Conservation (phyloP, 2,113 vertebrate species). For the Phrynosoma platyrhinos region DNA sequence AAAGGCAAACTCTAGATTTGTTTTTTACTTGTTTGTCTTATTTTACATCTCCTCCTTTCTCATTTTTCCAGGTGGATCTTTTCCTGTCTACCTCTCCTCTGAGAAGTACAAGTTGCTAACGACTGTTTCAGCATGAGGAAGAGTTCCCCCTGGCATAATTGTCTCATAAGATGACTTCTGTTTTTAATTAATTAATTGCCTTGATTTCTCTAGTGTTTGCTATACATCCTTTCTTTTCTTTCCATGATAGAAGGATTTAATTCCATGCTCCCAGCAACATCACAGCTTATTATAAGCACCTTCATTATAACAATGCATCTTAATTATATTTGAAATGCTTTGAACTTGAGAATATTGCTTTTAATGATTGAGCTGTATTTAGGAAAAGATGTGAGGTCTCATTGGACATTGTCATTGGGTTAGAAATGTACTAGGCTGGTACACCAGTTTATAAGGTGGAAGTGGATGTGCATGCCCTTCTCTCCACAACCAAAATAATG, state of each 20-base stretch:
- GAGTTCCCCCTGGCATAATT: conserved; percentile 1
- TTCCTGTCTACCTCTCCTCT: conserved; percentile 21
- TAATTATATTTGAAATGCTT: conserved; percentile 61
- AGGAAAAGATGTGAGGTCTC: conserved; percentile 12
- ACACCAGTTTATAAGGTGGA: not conserved
- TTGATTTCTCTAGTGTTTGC: conserved; percentile 25
- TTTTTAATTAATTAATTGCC: conserved; percentile 39
- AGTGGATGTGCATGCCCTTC: not conserved
- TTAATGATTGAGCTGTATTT: conserved; percentile 40
- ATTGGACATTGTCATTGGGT: not conserved
- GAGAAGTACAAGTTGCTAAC: conserved; percentile 6
- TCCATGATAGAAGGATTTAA: not conserved
- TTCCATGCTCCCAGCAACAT: not conserved
- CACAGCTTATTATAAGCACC: conserved; percentile 38
- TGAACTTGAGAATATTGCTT: conserved; percentile 47
- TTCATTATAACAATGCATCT: conserved; percentile 41
- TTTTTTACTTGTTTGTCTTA: not conserved
- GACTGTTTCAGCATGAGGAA: conserved; percentile 1
- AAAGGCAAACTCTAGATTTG: conserved; percentile 9
- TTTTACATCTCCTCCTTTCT: conserved; percentile 21
- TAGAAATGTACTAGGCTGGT: not conserved
- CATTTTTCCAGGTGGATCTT: not conserved
- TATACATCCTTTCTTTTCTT: not conserved
- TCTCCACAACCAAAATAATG: too few species aligned
- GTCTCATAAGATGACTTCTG: conserved; percentile 33